These are phyloP conservation scores for Elymnias hypermnestra DNA, from an alignment of 1,140 invertebrate genomes.

Conservation along the genomic window DNA sequence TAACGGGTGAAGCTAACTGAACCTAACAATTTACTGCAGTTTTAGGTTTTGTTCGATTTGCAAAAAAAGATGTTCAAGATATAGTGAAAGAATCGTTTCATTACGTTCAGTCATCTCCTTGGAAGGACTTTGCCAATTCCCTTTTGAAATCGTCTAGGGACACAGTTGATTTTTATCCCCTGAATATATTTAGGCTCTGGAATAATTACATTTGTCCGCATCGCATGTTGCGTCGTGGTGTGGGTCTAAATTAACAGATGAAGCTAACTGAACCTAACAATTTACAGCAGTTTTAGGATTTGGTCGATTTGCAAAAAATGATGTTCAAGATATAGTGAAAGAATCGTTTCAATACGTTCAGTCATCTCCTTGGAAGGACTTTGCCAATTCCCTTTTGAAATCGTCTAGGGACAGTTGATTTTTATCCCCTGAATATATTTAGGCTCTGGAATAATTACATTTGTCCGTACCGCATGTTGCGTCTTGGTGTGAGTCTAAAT, in stretches of 20 bases:
- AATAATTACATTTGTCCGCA: constrained; percentile 12
- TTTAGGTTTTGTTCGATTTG: too few relatives aligned
- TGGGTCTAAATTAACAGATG: too few relatives aligned
- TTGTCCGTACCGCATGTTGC: too few relatives aligned
- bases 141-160: constrained; percentile 18
- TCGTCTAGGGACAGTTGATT: constrained; percentile 11
- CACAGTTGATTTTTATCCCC: constrained; percentile 3
- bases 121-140: constrained; percentile 26
- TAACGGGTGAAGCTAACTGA: too few relatives aligned
- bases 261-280: too few relatives aligned
- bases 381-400: constrained; percentile 21
- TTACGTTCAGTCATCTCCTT: constrained; percentile 35
- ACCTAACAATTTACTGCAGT: too few relatives aligned
- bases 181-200: constrained; percentile 4
- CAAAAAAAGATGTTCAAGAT: too few relatives aligned
- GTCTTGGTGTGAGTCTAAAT: too few relatives aligned
- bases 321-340: constrained; percentile 53
- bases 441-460: constrained; percentile 10
- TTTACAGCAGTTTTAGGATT: too few relatives aligned
- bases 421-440: neutral
- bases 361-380: constrained; percentile 30
- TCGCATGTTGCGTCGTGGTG: too few relatives aligned
- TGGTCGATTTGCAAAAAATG: too few relatives aligned
- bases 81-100: constrained; percentile 40
- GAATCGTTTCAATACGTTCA: constrained; percentile 35